A percentile compares a stretch with the other conserved stretches of the same genome.
Conservation (phyloP, 2,797 vertebrate species). For the Trachops cirrhosus region DNA sequence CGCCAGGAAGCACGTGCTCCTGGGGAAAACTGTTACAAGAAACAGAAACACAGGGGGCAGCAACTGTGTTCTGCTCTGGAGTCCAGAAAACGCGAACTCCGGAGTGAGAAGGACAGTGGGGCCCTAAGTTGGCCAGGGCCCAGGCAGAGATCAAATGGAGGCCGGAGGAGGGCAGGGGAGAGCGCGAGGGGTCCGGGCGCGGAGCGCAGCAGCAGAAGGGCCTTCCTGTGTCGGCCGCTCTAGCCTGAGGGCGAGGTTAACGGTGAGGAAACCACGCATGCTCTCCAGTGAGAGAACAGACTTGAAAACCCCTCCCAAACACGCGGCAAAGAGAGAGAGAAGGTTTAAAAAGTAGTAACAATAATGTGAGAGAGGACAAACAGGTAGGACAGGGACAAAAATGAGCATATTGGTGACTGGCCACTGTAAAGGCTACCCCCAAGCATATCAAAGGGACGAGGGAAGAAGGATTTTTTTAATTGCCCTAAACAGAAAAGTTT, state of each 20-base stretch:
- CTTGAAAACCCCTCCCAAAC: not conserved
- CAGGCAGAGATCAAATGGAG: not conserved
- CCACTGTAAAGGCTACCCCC: not conserved
- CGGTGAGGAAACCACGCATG: not conserved
- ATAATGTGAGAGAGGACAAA: not conserved
- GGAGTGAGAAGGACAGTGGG: not conserved
- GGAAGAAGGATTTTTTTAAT: not conserved
- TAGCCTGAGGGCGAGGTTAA: not conserved
- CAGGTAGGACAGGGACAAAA: not conserved
- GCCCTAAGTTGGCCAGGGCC: not conserved
- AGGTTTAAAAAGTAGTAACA: not conserved
- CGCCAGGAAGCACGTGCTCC: rapidly evolving
- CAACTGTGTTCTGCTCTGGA: not conserved
- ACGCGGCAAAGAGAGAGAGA: not conserved
- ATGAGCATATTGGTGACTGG: not conserved
- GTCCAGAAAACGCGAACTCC: not conserved
- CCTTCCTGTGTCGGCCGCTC: too few species aligned
- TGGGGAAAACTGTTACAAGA: not conserved
- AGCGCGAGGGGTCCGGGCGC: not conserved
- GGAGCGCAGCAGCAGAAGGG: not conserved
- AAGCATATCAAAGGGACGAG: not conserved
- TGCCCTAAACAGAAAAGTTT: not conserved
- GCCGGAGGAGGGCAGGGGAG: not conserved
- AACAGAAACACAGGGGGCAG: not conserved
- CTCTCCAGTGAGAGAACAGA: not conserved